Percentiles rank a stretch among this genome's conserved stretches.
Conservation (phyloP, 2,113 vertebrate species). For the Microtus ochrogaster region DNA sequence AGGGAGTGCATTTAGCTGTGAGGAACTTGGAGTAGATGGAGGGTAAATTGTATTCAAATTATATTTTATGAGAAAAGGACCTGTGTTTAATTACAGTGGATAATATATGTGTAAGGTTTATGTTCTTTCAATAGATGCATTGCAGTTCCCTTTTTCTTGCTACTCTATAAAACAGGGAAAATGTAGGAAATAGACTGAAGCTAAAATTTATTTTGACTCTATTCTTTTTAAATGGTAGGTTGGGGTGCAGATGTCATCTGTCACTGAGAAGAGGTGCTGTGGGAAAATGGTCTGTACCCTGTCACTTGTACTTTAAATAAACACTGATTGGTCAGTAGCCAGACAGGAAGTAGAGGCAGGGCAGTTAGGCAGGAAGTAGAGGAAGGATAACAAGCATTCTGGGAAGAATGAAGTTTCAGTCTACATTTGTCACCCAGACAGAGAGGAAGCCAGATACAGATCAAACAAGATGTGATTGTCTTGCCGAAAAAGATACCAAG, state of each 20-base stretch:
- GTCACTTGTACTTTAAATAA: no score
- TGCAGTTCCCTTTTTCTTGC: slow-evolving; percentile 23
- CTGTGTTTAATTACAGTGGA: background rate
- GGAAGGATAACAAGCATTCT: no score
- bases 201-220: slow-evolving; percentile 18
- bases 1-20: background rate
- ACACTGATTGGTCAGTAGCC: no score
- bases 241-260: slow-evolving; percentile 28
- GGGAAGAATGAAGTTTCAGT: no score
- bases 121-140: background rate
- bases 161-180: background rate
- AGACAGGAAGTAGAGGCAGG: no score
- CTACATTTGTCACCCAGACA: no score
- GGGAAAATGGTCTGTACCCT: no score
- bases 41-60: background rate
- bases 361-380: no score
- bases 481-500: no score
- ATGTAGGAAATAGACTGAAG: background rate
- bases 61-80: background rate
- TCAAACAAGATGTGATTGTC: no score
- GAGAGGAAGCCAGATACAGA: no score
- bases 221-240: slow-evolving; percentile 64
- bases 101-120: background rate
- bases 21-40: background rate
- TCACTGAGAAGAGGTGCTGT: background rate